Conservation (phyloP, 2,888 invertebrate genomes). For the Salpingus planirostris region DNA sequence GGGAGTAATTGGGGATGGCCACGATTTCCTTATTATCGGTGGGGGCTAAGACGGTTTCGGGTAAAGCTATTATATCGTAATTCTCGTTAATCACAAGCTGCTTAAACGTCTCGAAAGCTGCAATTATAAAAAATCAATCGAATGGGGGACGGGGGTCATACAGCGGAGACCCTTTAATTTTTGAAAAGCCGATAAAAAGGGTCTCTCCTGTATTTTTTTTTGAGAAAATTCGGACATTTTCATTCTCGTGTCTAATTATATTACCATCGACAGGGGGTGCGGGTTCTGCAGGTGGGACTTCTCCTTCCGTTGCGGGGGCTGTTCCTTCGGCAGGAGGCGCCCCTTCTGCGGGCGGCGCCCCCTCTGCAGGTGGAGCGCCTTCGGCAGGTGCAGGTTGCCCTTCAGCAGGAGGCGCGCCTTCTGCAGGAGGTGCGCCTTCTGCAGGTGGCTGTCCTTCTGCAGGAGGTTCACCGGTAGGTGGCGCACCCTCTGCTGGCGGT, state of each 20-base stretch:
- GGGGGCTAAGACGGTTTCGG: slow-evolving; percentile 28
- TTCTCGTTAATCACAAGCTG: slow-evolving; percentile 27
- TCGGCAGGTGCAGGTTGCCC: slow-evolving; percentile 33
- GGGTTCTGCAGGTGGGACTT: slow-evolving; percentile 11
- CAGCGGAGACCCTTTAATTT: no score
- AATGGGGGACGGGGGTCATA: not conserved
- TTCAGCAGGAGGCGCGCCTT: slow-evolving; percentile 28
- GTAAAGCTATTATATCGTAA: slow-evolving; percentile 30
- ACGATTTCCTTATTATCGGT: slow-evolving; percentile 29
- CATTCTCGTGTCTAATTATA: not conserved
- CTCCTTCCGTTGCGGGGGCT: slow-evolving; percentile 7
- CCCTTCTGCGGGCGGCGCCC: slow-evolving; percentile 25
- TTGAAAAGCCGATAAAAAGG: no score
- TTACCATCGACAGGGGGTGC: not conserved
- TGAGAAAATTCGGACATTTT: slow-evolving; percentile 1
- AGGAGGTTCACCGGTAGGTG: slow-evolving; percentile 24
- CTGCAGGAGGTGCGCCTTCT: slow-evolving; percentile 18
- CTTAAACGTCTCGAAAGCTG: slow-evolving; percentile 31
- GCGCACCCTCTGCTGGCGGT: slow-evolving; percentile 29
- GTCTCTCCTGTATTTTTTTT: no score
- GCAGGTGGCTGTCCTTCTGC: slow-evolving; percentile 21
- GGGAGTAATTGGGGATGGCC: slow-evolving; percentile 29
- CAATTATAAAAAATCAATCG: slow-evolving; percentile 7
- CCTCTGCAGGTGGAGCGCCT: slow-evolving; percentile 28
- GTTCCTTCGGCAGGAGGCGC: slow-evolving; percentile 22